phyloP scores from a whole-genome alignment of 2,797 vertebrate genomes.

The Petrocephalus schoutedeni region DNA sequence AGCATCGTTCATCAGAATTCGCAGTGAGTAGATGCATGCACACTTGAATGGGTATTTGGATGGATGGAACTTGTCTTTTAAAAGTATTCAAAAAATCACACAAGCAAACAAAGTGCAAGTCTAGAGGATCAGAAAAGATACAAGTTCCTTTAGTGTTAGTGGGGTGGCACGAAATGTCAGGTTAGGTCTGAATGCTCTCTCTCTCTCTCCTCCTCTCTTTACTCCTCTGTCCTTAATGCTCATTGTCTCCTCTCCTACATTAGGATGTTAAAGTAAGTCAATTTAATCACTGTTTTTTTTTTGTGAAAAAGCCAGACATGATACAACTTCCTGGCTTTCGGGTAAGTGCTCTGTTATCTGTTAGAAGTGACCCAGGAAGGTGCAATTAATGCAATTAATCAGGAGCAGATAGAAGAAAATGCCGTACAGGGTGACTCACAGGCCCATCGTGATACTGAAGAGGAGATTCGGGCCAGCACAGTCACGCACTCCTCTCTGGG shows the following conservation, averaged over 20 bases:
- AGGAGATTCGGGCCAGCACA: neutral
- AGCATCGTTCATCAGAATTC: neutral
- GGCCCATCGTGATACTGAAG: neutral
- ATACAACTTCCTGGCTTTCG: neutral
- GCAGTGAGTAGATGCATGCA: neutral
- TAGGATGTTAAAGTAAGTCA: neutral
- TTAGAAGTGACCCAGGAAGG: constrained; percentile 1
- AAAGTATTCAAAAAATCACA: neutral
- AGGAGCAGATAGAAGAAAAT: neutral
- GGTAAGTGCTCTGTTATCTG: constrained; percentile 2
- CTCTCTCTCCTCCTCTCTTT: neutral
- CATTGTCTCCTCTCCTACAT: neutral
- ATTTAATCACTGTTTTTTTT: neutral
- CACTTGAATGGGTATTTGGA: neutral
- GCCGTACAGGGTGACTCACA: neutral
- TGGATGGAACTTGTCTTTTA: neutral
- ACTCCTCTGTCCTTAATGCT: neutral
- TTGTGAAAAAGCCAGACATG: neutral
- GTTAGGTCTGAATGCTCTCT: neutral
- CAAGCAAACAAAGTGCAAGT: neutral
- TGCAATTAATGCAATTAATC: neutral
- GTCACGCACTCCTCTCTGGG: neutral
- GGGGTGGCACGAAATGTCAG: neutral
- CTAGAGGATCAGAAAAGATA: neutral
- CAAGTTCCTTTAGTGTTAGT: neutral